A percentile compares a stretch with the other conserved stretches of the same genome.
These are phyloP conservation scores for Tenthredo mesomela DNA, from an alignment of 2,888 invertebrate species.

Conservation along the genomic window DNA sequence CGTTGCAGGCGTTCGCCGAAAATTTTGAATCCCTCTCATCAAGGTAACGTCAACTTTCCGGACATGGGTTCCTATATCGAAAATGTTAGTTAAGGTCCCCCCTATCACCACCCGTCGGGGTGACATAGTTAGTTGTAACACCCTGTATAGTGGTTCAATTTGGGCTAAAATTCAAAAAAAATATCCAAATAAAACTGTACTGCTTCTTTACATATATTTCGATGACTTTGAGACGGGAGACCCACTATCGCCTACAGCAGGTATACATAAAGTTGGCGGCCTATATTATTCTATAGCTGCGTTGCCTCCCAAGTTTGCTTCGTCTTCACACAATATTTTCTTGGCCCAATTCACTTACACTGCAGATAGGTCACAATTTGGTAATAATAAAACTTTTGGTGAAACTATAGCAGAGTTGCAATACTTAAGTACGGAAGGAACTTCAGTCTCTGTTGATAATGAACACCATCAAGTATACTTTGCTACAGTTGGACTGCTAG, in stretches of 20 bases:
- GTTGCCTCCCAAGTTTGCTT: conserved; percentile 54
- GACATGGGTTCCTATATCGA: too few relatives aligned
- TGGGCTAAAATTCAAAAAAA: not conserved
- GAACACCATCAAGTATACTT: conserved; percentile 38
- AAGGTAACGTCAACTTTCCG: too few relatives aligned
- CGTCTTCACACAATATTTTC: conserved; percentile 54
- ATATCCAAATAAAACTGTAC: conserved; percentile 18
- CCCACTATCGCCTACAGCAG: conserved; percentile 57
- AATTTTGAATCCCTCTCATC: too few relatives aligned
- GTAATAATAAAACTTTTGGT: conserved; percentile 47
- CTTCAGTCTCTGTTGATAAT: conserved; percentile 4
- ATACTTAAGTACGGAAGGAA: conserved; percentile 48
- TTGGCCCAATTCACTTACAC: conserved; percentile 26
- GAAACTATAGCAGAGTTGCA: conserved; percentile 49
- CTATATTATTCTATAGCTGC: conserved; percentile 54
- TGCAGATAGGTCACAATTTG: conserved; percentile 29
- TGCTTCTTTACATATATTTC: conserved; percentile 55
- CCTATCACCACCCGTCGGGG: too few relatives aligned
- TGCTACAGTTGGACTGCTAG: conserved; percentile 37
- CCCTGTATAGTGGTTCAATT: conserved; percentile 4
- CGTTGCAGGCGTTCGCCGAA: too few relatives aligned
- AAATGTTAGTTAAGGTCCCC: too few relatives aligned
- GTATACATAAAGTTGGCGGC: conserved; percentile 54
- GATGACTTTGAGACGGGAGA: conserved; percentile 58
- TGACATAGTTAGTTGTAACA: not conserved